Evolutionary conservation across 1,140 invertebrate genomes (phyloP), one percentile per base, ranked within the genome.

Genomic region (Drosophila insularis): DNA sequence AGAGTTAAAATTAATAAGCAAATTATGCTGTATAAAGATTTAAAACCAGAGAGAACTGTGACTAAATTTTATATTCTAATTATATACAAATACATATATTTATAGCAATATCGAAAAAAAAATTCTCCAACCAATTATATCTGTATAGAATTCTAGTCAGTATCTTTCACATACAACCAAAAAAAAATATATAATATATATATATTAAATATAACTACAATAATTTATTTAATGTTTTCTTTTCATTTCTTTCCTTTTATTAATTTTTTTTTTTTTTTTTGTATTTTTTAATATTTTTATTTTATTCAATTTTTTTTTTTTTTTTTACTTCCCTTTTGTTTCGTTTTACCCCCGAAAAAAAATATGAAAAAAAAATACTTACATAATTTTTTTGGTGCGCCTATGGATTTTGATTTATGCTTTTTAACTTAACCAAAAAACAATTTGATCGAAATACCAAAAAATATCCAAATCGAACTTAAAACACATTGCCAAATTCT

Each of bases 231-330:
- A 50, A 68, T 74, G 66, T 75, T 32, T 59, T 32, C 50, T 75
- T 70, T 77, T 75, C 31, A 60, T 67, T 75, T 75, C 61, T 76
- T 74, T 74, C 63, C 74, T 68, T 67, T 27, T 62, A 74, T 66
- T n/a, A n/a, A n/a, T n/a, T n/a, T 74, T 62, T 61, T 7, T 61
- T 32, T 50, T 39, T 40, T 75, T 43, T 14, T 68, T 75, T 76
- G 63, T 74, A 59, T 37, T 58, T 46, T 72, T 23, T n/a, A n/a
- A 14, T 19, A 62, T 27, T 74, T 32, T 75, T 54, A 64, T 46
- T 67, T 67, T 32, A 56, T 35, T 37, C 21, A 63, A 59, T 67
- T 54, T 63, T 62, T 66, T 74, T 74, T 43, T 71, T 71, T 71
- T 67, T 56, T 62, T 46, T 27, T 27, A 27, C 56, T 64, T 11